These are phyloP conservation scores for Bolinopsis microptera DNA, from an alignment of 37 sponge, comb jelly and placozoan species.

Conservation along the genomic window DNA sequence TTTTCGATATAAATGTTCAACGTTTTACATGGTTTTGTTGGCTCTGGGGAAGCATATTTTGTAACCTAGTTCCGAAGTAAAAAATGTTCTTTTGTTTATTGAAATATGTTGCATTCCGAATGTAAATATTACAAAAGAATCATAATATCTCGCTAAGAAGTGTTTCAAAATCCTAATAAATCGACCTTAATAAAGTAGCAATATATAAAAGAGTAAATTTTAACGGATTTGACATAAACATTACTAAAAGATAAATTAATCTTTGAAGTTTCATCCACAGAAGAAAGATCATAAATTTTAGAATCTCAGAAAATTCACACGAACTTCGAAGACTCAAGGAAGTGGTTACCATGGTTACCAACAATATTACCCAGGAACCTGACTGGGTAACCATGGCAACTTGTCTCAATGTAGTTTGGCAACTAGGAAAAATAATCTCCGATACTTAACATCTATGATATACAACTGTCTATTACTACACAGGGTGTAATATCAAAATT, in stretches of 20 bases:
- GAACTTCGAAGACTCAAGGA: not conserved
- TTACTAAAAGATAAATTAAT: not conserved
- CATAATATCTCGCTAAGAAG: not conserved
- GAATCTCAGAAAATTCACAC: not conserved
- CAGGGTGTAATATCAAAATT: not conserved
- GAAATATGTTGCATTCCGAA: conserved; percentile 24
- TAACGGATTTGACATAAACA: not conserved
- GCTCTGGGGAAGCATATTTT: too few relatives aligned
- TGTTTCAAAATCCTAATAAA: conserved; percentile 8
- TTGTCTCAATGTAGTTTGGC: too few relatives aligned
- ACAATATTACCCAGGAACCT: too few relatives aligned
- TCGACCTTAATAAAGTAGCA: not conserved
- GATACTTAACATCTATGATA: too few relatives aligned
- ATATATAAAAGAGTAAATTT: not conserved
- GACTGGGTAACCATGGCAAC: too few relatives aligned
- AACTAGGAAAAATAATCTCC: too few relatives aligned
- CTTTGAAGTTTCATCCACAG: not conserved
- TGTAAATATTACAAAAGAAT: conserved; percentile 48
- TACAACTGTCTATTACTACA: too few relatives aligned
- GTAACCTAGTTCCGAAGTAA: not conserved
- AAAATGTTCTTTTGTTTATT: not conserved
- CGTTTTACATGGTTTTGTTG: too few relatives aligned
- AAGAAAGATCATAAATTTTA: not conserved
- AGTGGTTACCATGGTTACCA: not conserved
- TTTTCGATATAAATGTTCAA: too few relatives aligned